Evolutionary conservation across 1,140 invertebrate species (phyloP), one percentile per base, ranked within the genome.

Genomic region (Schlechtendalia chinensis): DNA sequence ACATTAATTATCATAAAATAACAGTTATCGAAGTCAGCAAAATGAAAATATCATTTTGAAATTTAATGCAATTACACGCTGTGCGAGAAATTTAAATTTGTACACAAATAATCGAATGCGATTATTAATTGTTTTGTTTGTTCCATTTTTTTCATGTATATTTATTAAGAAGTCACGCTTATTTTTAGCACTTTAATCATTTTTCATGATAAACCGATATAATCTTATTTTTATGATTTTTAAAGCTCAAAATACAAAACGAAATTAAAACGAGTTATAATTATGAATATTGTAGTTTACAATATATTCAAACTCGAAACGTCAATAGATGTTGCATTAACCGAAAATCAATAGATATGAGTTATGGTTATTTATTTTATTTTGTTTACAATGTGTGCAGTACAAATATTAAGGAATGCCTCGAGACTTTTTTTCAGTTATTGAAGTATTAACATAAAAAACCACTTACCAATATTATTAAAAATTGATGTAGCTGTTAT

Each of bases 41-140:
- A 19, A 74, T 12, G 32, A 1, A 32, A 54, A 39, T 39, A 39
- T 72, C 71, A 27, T 56, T 56, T 74, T 74, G 29, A 56, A 54
- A 56, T 74, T 56, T 54, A 32, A 54, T 6, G 6, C 71, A 27
- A 27, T n/a, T 27, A 53, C 6, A 5, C n/a, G 27, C 27, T 29
- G 27, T 17, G 50, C 11, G 6, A 16, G 19, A 56, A 74, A 56
- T 74, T 74, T 8, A 56, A 56, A 56, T 54, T 32, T 56, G 10
- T n/a, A 56, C 56, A 74, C 54, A 24, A 4, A 29, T 56, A 12
- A 1, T 27, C 8, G 32, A 39, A 39, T 14, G 71, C 53, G 50
- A 32, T 32, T 32, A 39, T 56, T 1, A 50, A 69, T 32, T 65
- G 19, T 65, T 65, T 65, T 4, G 29, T 65, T 16, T 65, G 32